These are phyloP conservation scores for Asarcornis scutulata DNA, from an alignment of 2,113 vertebrate species.

Conservation along the genomic window DNA sequence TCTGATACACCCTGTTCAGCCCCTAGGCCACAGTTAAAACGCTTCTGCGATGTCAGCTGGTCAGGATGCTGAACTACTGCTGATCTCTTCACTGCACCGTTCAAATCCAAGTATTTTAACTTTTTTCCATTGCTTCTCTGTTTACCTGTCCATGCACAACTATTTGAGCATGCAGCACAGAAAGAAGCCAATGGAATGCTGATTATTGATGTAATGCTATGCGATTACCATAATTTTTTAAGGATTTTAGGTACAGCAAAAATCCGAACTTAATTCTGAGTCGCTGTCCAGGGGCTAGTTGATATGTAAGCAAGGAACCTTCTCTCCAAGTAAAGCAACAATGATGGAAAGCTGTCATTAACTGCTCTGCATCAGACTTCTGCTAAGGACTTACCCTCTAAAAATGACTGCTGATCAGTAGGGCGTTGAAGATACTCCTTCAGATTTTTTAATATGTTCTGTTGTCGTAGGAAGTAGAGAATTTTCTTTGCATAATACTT, in stretches of 20 bases:
- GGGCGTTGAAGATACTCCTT: conserved; percentile 90
- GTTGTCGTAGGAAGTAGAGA: conserved; percentile 95
- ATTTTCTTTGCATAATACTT: conserved; percentile 99
- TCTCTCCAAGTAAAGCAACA: background rate
- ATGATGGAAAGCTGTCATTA: background rate
- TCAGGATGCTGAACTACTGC: background rate
- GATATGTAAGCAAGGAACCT: background rate
- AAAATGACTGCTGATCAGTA: conserved; percentile 83
- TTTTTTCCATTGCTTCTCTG: background rate
- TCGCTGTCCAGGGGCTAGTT: fast-evolving
- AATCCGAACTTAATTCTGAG: background rate
- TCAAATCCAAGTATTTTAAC: background rate
- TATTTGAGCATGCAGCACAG: background rate
- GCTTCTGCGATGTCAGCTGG: background rate
- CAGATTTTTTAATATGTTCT: conserved; percentile 91
- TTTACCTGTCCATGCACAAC: background rate
- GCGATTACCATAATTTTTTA: background rate
- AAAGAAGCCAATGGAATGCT: background rate
- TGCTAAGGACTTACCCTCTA: conserved; percentile 84
- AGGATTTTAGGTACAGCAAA: background rate
- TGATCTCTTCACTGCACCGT: background rate
- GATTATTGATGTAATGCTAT: background rate
- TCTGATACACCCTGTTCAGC: background rate
- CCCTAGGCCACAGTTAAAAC: background rate
- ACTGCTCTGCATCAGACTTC: fast-evolving